Evolutionary conservation across 1,140 invertebrate species (phyloP).

Genomic region (silkworm (Bombyx mori)): ASM3026992v2 NC_085109.1:11384501-11385000

Average conservation of each 20-base stretch:
- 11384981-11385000: not conserved
- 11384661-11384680: slow-evolving; percentile 2
- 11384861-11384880: slow-evolving; percentile 59
- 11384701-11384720: slow-evolving; percentile 1
- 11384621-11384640: too few species aligned
- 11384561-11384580: too few species aligned
- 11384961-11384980: slow-evolving; percentile 16
- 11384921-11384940: slow-evolving; percentile 40
- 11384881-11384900: slow-evolving; percentile 36
- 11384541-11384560: too few species aligned
- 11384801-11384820: slow-evolving; percentile 53
- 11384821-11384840: slow-evolving; percentile 58
- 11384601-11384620: too few species aligned
- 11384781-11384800: slow-evolving; percentile 53
- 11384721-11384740: slow-evolving; percentile 26
- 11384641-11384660: too few species aligned
- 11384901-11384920: slow-evolving; percentile 36
- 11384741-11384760: slow-evolving; percentile 13
- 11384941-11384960: slow-evolving; percentile 20
- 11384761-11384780: slow-evolving; percentile 28
- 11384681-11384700: not conserved
- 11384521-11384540: too few species aligned
- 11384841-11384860: slow-evolving; percentile 37
- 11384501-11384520: too few species aligned
- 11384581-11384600: too few species aligned